A percentile compares a stretch with the other conserved stretches of the same genome.
phyloP scores from a whole-genome alignment of 2,797 vertebrate species.

The Emys orbicularis region DNA sequence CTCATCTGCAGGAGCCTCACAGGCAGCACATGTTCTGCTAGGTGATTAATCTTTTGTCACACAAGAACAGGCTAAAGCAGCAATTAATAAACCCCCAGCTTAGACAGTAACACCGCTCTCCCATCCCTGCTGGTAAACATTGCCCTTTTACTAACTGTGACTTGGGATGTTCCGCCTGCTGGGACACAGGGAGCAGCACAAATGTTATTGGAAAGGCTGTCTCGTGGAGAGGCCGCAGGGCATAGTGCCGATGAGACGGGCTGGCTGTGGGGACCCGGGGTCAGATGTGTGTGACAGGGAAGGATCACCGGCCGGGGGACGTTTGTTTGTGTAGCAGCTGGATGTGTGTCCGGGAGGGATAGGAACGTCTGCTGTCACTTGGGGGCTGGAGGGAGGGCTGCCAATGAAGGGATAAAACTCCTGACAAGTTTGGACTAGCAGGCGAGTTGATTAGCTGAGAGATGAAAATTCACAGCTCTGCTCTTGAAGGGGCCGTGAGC shows the following conservation, averaged over 20 bases:
- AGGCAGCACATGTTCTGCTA: background rate
- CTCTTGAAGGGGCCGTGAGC: conserved; percentile 41
- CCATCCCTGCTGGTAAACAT: conserved; percentile 28
- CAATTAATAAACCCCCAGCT: conserved; percentile 48
- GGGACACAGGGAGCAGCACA: conserved; percentile 11
- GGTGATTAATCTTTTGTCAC: conserved; percentile 65
- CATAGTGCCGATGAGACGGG: background rate
- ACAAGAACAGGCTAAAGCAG: conserved; percentile 11
- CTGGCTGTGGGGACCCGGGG: conserved; percentile 39
- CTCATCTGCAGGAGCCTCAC: conserved; percentile 54
- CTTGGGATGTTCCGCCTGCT: conserved; percentile 45
- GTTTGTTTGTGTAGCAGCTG: conserved; percentile 77
- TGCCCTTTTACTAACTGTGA: conserved; percentile 28
- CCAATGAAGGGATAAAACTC: conserved; percentile 76
- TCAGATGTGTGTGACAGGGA: conserved; percentile 64
- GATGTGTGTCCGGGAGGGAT: conserved; percentile 60
- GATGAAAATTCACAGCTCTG: conserved; percentile 80
- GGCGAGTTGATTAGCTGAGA: conserved; percentile 83
- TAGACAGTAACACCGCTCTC: background rate
- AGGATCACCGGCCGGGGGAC: conserved; percentile 52
- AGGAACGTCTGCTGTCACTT: conserved; percentile 77
- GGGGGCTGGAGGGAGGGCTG: conserved; percentile 71
- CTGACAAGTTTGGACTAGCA: conserved; percentile 81
- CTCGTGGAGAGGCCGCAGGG: conserved; percentile 17
- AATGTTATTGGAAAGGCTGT: conserved; percentile 55